Evolutionary conservation across 2,113 vertebrate species (phyloP).

Genomic region (Collichthys lucidus): DNA sequence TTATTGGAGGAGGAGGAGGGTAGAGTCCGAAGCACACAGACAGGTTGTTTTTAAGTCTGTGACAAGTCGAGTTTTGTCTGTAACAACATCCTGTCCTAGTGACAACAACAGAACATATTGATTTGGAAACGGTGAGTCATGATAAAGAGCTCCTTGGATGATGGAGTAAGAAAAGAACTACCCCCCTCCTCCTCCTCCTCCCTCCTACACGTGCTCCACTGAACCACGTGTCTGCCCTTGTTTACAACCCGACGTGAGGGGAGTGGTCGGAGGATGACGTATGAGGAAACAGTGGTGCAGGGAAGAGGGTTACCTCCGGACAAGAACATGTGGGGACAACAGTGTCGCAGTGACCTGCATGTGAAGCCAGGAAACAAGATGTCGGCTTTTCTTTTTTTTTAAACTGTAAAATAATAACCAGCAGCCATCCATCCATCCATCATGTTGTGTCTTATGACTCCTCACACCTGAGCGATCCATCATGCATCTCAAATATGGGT

Average conservation of each 20-base stretch:
- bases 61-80: background rate
- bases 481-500: slow-evolving; percentile 16
- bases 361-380: background rate
- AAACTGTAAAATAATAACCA: no score
- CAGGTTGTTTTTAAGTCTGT: background rate
- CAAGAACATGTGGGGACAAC: slow-evolving; percentile 64
- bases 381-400: background rate
- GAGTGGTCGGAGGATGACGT: slow-evolving; percentile 66
- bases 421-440: background rate
- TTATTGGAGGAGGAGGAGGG: no score
- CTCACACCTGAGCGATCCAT: background rate
- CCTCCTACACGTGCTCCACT: slow-evolving; percentile 59
- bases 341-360: slow-evolving; percentile 76
- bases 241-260: slow-evolving; percentile 72
- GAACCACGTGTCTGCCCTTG: slow-evolving; percentile 73
- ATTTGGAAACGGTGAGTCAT: slow-evolving; percentile 40
- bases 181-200: background rate
- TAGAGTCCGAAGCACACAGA: background rate
- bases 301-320: slow-evolving; percentile 56
- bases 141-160: background rate
- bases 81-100: background rate
- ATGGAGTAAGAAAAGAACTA: background rate
- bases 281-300: slow-evolving; percentile 62
- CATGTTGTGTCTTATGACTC: background rate
- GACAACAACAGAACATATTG: slow-evolving; percentile 22